Conservation (phyloP, 2,113 vertebrate species). For the Sminthopsis crassicaudata region DNA sequence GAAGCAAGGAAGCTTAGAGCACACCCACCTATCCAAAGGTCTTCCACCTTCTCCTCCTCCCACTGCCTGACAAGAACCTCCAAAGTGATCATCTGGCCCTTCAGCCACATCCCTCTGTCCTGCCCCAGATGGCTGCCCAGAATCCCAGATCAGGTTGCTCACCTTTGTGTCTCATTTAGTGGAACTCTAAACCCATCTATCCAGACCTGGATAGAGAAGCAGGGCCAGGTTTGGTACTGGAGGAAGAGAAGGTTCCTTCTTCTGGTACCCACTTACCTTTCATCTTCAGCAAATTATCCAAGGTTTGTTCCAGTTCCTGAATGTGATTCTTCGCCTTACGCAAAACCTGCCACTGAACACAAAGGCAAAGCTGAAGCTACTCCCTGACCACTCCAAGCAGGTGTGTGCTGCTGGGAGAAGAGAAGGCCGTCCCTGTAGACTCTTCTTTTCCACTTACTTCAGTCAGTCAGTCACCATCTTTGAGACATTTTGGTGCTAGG, state of each 20-base stretch:
- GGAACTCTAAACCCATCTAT: background rate
- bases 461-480: background rate
- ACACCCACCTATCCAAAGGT: background rate
- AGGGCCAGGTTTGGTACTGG: background rate
- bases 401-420: background rate
- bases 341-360: constrained; percentile 89
- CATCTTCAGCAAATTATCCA: constrained; percentile 86
- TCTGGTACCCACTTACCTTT: constrained; percentile 82
- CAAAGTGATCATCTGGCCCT: background rate
- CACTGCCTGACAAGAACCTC: background rate
- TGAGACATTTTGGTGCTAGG: background rate
- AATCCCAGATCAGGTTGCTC: background rate
- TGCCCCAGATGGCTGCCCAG: background rate
- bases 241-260: background rate
- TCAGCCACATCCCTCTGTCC: background rate
- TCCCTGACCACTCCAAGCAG: background rate
- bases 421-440: background rate
- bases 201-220: background rate
- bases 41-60: background rate
- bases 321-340: constrained; percentile 85
- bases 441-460: background rate
- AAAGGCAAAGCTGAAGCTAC: constrained; percentile 70
- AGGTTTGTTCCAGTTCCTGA: constrained; percentile 85
- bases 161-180: background rate
- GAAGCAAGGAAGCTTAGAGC: background rate